phyloP scores from a whole-genome alignment of 2,797 vertebrate species.

The Oceanodroma leucorhoa region DNA sequence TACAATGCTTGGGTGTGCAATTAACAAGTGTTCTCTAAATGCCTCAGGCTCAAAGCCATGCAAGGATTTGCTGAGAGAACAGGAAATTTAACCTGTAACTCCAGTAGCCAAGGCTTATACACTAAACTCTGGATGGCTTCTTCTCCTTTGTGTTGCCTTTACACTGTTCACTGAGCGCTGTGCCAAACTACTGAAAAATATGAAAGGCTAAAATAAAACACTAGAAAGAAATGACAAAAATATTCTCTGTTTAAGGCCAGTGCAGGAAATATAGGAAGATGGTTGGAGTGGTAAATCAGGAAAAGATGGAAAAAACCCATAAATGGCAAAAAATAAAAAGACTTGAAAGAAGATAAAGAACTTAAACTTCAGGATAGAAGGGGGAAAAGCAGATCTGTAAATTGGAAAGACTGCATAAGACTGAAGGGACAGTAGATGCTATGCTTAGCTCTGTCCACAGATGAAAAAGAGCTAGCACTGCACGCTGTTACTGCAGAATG shows the following conservation, averaged over 20 bases:
- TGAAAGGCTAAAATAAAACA: not conserved
- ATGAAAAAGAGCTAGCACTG: not conserved
- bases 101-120: not conserved
- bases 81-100: not conserved
- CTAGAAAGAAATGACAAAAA: not conserved
- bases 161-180: rapidly evolving
- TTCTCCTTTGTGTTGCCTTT: not conserved
- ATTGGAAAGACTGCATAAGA: rapidly evolving
- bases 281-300: not conserved
- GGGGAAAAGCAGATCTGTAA: not conserved
- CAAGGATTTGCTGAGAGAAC: not conserved
- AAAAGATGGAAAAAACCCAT: not conserved
- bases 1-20: not conserved
- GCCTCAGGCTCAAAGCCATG: not conserved
- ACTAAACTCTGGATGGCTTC: not conserved
- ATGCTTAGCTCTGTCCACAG: not conserved
- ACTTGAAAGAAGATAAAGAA: not conserved
- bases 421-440: not conserved
- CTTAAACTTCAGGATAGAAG: not conserved
- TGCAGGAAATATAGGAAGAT: not conserved
- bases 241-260: not conserved
- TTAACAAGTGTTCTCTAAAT: not conserved
- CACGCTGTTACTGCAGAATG: not conserved
- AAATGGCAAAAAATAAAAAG: not conserved
- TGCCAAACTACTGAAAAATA: not conserved